phyloP scores from a whole-genome alignment of 2,888 invertebrate genomes.

The Ypsolopha sequella region DNA sequence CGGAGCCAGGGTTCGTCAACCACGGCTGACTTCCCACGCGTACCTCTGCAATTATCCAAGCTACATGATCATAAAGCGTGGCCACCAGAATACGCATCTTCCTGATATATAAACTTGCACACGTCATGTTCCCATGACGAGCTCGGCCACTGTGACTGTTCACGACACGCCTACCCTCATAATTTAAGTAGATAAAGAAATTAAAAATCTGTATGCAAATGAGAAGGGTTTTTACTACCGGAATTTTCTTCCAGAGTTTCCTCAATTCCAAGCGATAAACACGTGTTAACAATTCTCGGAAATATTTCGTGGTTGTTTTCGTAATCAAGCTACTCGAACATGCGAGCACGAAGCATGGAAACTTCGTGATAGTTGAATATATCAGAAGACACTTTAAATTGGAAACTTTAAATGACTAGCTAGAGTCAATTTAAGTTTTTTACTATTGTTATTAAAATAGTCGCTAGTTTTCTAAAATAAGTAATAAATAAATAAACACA shows the following conservation, averaged over 20 bases:
- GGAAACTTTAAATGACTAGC: too few species aligned
- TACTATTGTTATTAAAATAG: too few species aligned
- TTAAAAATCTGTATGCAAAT: background rate
- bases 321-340: too few species aligned
- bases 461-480: too few species aligned
- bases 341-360: too few species aligned
- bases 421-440: too few species aligned
- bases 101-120: slow-evolving; percentile 30
- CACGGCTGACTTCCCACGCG: slow-evolving; percentile 23
- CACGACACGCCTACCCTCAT: slow-evolving; percentile 22
- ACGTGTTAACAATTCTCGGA: background rate
- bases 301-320: background rate
- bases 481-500: too few species aligned
- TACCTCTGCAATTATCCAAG: slow-evolving; percentile 20
- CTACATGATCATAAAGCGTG: slow-evolving; percentile 28
- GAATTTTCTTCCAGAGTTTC: background rate
- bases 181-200: background rate
- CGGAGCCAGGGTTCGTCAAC: slow-evolving; percentile 2
- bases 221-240: background rate
- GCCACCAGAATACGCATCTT: slow-evolving; percentile 22
- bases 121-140: slow-evolving; percentile 55
- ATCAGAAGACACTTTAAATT: too few species aligned
- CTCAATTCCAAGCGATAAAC: background rate
- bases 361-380: too few species aligned
- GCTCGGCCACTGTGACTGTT: slow-evolving; percentile 38